phyloP scores from a whole-genome alignment of 2,888 invertebrate species.

The Lamproptera curius region DNA sequence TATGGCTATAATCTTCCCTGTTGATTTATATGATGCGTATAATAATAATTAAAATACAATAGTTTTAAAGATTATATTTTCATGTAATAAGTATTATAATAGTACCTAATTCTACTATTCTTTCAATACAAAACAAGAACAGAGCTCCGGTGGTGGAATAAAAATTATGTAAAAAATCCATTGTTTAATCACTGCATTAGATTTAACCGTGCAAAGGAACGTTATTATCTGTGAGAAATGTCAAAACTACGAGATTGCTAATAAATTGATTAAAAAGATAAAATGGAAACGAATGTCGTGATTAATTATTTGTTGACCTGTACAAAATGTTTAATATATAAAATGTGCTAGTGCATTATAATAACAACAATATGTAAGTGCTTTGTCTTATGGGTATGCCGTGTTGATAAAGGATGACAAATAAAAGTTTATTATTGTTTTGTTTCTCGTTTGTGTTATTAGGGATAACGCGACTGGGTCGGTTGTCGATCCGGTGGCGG shows the following conservation, averaged over 20 bases:
- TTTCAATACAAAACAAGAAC: too few species aligned
- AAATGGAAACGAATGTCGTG: constrained; percentile 41
- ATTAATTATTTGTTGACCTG: constrained; percentile 30
- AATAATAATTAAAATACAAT: too few species aligned
- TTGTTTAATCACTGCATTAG: too few species aligned
- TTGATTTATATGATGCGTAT: too few species aligned
- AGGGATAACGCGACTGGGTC: constrained; percentile 59
- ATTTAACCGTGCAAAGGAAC: constrained; percentile 18
- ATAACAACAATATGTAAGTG: constrained; percentile 54
- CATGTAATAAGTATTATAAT: too few species aligned
- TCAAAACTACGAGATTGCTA: constrained; percentile 39
- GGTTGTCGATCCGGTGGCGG: constrained; percentile 55
- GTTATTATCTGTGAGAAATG: constrained; percentile 33
- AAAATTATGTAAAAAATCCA: too few species aligned
- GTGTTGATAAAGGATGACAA: constrained; percentile 43
- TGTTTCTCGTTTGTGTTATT: constrained; percentile 35
- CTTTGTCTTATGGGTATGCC: constrained; percentile 39
- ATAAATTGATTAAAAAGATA: constrained; percentile 44
- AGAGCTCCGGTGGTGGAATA: too few species aligned
- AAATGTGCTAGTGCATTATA: constrained; percentile 39
- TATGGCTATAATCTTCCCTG: too few species aligned
- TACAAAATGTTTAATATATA: constrained; percentile 48
- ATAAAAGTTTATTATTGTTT: constrained; percentile 26
- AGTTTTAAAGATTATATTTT: too few species aligned
- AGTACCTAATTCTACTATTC: too few species aligned